These are phyloP conservation scores for Leptogaster cylindrica DNA, from an alignment of 2,888 invertebrate genomes.

Conservation along the genomic window DNA sequence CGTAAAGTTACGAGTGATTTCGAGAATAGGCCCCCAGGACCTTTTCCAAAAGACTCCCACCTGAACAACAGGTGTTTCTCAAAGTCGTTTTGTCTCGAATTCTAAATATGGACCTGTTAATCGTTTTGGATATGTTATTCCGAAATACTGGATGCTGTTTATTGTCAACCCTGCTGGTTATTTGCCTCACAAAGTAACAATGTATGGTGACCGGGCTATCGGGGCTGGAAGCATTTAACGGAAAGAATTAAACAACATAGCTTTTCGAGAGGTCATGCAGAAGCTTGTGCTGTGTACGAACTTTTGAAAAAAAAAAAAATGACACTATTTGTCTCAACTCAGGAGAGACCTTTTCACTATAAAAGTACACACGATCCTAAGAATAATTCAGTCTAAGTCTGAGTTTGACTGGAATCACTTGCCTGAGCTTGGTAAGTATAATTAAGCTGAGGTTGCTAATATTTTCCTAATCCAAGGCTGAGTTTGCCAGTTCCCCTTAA, in stretches of 20 bases:
- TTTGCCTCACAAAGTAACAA: constrained; percentile 39
- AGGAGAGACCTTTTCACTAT: too few species aligned
- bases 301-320: background rate
- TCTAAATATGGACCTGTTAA: constrained; percentile 41
- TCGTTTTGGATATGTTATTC: constrained; percentile 33
- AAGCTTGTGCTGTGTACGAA: constrained; percentile 1
- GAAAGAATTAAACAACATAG: constrained; percentile 42
- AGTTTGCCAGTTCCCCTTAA: too few species aligned
- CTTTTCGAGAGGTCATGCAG: constrained; percentile 3
- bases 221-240: constrained; percentile 41
- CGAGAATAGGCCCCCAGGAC: too few species aligned
- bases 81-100: constrained; percentile 13
- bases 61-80: background rate
- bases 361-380: too few species aligned
- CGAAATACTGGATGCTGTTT: constrained; percentile 11
- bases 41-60: background rate
- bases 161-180: constrained; percentile 24
- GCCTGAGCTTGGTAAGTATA: too few species aligned
- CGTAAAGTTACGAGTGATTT: too few species aligned
- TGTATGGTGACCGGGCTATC: constrained; percentile 19
- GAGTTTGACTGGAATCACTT: too few species aligned
- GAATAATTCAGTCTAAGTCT: too few species aligned
- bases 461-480: too few species aligned
- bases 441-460: too few species aligned
- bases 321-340: too few species aligned